Base-by-base conservation (phyloP, 2,113 vertebrate genomes). In the Anoura caudifer region DNA sequence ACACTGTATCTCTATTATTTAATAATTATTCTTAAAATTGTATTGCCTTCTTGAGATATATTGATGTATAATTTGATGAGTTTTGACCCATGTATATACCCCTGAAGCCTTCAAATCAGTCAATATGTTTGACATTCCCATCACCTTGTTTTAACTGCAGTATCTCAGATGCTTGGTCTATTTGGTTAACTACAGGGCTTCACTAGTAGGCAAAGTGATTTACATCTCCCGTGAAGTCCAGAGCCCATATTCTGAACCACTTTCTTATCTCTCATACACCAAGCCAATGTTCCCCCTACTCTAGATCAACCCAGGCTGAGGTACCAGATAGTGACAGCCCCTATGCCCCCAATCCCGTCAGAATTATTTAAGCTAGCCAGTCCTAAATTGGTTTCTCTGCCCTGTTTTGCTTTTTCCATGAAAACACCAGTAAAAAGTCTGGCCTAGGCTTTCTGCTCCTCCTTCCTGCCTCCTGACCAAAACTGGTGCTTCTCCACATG, bases 61-160 rank as follows among this genome's bases (percentile, higher is more conserved):
- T 65, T 82, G 28, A 70, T 61, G 26, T 22, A 36, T 1, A 61
- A n/a, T 70, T 76, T 82, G 83, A 89, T 80, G 36, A 75, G n/a
- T 79, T 90, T 81, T 52, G 47, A 79, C 11, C 43, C 41, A 75
- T 22, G 7, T 72, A n/a, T 41, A 72, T 1, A 72, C 22, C 28
- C 19, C 0, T 50, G 28, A 70, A 88, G 28, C 20, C 28, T 85
- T 72, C 83, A 80, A 61, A 79, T 70, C 38, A 69, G 83, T 92
- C 69, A 90, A 3, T 63, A n/a, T 70, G 91, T 90, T 88, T 81
- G 92, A 76, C n/a, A 94, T 95, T 93, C 41, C 31, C 33, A 85
- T 87, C 41, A 47, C 22, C 28, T 31, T 65, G 33, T 84, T 84
- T 65, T 59, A 88, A 72, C 19, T 79, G 26, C 38, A 33, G 91